Conservation (phyloP, 53 echinoderm and acorn worm genomes). For the Hippasteria phrygiana region DNA sequence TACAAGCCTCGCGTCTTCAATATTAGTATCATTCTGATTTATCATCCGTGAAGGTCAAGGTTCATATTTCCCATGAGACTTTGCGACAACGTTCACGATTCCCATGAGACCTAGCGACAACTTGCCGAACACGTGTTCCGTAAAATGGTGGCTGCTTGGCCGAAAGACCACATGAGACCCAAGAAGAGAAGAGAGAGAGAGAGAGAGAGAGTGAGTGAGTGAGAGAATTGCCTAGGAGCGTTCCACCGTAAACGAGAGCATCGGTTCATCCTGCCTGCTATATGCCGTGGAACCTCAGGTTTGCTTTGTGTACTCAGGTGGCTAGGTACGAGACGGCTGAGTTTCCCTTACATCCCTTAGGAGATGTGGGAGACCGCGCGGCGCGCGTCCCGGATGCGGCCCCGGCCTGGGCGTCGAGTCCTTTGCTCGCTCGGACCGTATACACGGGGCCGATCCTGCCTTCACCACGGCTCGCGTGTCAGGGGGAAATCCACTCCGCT, state of each 20-base stretch:
- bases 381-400: slow-evolving; percentile 60
- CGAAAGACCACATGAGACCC: neutral
- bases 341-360: slow-evolving; percentile 62
- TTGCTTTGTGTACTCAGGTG: slow-evolving; percentile 61
- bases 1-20: neutral
- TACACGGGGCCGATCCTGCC: neutral
- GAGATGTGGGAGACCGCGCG: slow-evolving; percentile 45
- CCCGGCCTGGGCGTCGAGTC: neutral
- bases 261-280: neutral
- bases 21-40: neutral
- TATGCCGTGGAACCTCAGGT: neutral
- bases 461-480: slow-evolving; percentile 9
- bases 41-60: slow-evolving; percentile 11
- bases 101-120: slow-evolving; percentile 24
- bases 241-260: slow-evolving; percentile 31
- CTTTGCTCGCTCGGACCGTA: neutral
- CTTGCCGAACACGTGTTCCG: slow-evolving; percentile 33
- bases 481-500: slow-evolving; percentile 38
- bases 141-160: slow-evolving; percentile 6
- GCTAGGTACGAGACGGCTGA: slow-evolving; percentile 41
- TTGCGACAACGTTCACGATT: slow-evolving; percentile 15
- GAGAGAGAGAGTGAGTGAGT: neutral
- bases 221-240: slow-evolving; percentile 26
- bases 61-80: slow-evolving; percentile 23
- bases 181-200: neutral